These are phyloP conservation scores for Papilio aristodemus DNA, from an alignment of 1,140 invertebrate species.

Conservation along the genomic window DNA sequence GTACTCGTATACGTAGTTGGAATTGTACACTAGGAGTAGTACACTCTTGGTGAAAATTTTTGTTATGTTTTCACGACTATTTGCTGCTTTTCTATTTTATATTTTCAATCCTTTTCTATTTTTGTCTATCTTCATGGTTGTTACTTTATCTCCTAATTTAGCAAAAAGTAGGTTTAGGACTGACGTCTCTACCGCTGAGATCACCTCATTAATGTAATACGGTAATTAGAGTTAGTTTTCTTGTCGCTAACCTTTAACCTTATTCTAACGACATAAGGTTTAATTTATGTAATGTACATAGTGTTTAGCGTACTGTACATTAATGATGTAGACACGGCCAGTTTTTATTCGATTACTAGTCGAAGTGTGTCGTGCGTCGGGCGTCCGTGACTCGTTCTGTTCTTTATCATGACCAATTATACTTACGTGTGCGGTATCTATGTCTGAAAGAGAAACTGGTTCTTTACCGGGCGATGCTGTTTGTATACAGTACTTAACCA, in stretches of 20 bases:
- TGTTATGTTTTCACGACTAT: not conserved
- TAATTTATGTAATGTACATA: not conserved
- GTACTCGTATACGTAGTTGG: not conserved
- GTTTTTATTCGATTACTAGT: constrained; percentile 1
- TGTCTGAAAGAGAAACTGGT: constrained; percentile 6
- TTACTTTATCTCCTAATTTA: not conserved
- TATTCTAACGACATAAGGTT: not conserved
- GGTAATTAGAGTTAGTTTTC: not conserved
- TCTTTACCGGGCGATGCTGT: not conserved
- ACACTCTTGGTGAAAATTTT: not conserved
- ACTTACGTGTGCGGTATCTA: not conserved
- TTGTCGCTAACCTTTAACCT: not conserved
- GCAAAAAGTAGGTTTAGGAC: not conserved
- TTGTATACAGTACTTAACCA: not conserved
- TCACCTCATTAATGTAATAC: constrained; percentile 9
- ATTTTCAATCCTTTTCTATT: not conserved
- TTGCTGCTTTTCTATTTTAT: not conserved
- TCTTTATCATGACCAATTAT: constrained; percentile 10
- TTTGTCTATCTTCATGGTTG: not conserved
- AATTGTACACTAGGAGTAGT: not conserved
- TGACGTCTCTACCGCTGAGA: not conserved
- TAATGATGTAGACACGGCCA: not conserved
- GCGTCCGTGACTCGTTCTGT: constrained; percentile 13
- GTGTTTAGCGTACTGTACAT: not conserved
- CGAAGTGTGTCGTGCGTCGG: constrained; percentile 7